Percentiles rank a stretch among this genome's conserved stretches.
Conservation (phyloP, 2,113 vertebrate species). For the Zonotrichia leucophrys region DNA sequence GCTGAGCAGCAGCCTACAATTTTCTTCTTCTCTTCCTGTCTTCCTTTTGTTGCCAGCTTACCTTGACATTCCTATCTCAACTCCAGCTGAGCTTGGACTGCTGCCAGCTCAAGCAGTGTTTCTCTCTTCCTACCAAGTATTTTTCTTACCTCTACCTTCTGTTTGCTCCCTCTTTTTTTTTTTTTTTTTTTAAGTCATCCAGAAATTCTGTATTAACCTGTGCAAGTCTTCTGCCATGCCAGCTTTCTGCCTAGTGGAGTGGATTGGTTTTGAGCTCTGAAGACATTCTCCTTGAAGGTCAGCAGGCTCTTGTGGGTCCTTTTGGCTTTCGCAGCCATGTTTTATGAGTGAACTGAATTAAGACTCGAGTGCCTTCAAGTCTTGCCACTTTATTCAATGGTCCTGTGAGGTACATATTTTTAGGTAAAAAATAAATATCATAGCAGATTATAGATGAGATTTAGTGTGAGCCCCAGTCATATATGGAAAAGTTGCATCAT, state of each 20-base stretch:
- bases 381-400: not conserved
- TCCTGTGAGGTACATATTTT: not conserved
- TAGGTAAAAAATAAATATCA: rapidly evolving
- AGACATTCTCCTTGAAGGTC: not conserved
- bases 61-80: not conserved
- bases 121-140: not conserved
- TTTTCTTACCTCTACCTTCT: not conserved
- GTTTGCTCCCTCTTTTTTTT: not conserved
- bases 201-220: not conserved
- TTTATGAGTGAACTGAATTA: not conserved
- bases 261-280: not conserved
- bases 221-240: not conserved
- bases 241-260: not conserved
- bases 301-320: not conserved
- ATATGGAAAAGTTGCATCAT: not conserved
- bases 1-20: not conserved
- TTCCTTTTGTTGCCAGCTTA: not conserved
- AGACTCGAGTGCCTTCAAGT: not conserved
- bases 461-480: not conserved
- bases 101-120: not conserved
- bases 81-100: not conserved
- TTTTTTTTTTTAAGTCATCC: not conserved
- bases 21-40: not conserved
- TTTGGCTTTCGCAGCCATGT: not conserved
- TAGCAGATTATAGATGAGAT: not conserved